phyloP scores from a whole-genome alignment of 2,888 invertebrate genomes.

The Cerastis leucographa region DNA sequence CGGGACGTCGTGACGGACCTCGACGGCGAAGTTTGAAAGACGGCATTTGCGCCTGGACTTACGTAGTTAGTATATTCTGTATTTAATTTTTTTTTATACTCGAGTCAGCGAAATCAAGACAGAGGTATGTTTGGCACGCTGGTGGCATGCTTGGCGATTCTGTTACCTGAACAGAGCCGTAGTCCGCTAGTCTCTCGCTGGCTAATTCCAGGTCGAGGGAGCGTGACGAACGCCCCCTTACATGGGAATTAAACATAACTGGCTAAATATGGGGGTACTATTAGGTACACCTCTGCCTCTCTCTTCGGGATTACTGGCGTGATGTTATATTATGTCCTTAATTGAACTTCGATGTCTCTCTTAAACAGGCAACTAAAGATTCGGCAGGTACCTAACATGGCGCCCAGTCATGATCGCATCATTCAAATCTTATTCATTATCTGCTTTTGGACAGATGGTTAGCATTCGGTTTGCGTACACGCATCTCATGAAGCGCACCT shows the following conservation, averaged over 20 bases:
- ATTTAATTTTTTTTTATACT: too few relatives aligned
- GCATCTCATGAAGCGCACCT: constrained; percentile 40
- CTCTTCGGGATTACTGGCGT: neutral
- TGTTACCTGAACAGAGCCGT: neutral
- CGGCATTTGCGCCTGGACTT: too few relatives aligned
- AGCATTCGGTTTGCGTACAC: constrained; percentile 30
- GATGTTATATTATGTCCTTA: neutral
- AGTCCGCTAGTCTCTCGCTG: too few relatives aligned
- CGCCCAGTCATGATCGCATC: constrained; percentile 13
- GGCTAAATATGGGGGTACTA: neutral
- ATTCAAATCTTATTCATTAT: constrained; percentile 42
- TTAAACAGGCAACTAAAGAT: constrained; percentile 12
- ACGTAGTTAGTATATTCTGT: too few relatives aligned
- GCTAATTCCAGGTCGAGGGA: neutral
- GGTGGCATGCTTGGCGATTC: neutral
- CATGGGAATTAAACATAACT: neutral
- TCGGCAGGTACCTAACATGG: constrained; percentile 9
- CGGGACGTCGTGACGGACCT: too few relatives aligned
- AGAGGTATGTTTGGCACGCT: neutral
- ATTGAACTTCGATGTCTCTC: neutral
- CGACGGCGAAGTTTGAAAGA: too few relatives aligned
- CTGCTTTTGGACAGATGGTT: constrained; percentile 40
- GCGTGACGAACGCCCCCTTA: neutral
- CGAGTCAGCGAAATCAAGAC: neutral
- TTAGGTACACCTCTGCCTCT: neutral